phyloP scores from a whole-genome alignment of 2,797 vertebrate species.

The Chelon auratus region DNA sequence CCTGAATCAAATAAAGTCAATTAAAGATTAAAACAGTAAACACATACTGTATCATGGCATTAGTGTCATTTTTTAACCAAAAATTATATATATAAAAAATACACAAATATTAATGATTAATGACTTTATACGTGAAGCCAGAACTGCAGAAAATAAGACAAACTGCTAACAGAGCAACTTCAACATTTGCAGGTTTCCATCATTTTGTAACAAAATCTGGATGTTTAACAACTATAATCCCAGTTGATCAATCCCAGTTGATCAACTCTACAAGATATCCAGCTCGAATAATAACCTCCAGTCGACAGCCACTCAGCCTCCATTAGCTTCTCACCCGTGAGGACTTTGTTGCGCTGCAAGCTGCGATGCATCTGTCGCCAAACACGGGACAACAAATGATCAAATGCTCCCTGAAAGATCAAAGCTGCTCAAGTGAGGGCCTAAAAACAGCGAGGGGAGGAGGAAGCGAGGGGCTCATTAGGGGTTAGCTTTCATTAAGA shows the following conservation, averaged over 20 bases:
- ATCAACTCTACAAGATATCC: constrained; percentile 19
- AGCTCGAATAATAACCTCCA: constrained; percentile 19
- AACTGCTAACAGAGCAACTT: no score
- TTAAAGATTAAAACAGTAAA: background rate
- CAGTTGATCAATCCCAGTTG: constrained; percentile 6
- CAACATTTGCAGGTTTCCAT: background rate
- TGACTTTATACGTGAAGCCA: background rate
- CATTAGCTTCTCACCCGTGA: constrained; percentile 29
- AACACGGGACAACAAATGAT: constrained; percentile 64
- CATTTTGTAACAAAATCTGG: background rate
- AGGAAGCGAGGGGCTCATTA: constrained; percentile 63
- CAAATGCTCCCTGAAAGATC: constrained; percentile 63
- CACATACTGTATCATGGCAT: background rate
- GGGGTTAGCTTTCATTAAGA: constrained; percentile 74
- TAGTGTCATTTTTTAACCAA: constrained; percentile 7
- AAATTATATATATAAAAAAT: background rate
- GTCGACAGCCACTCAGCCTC: constrained; percentile 27
- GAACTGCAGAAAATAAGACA: no score
- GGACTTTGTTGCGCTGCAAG: constrained; percentile 28
- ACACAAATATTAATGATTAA: background rate
- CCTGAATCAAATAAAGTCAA: constrained; percentile 9
- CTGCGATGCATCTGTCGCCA: constrained; percentile 37
- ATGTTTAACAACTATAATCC: background rate
- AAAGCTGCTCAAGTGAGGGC: constrained; percentile 55
- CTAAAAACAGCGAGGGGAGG: constrained; percentile 27